Conservation (phyloP, 2,113 vertebrate genomes). For the Tamias sibiricus region DNA sequence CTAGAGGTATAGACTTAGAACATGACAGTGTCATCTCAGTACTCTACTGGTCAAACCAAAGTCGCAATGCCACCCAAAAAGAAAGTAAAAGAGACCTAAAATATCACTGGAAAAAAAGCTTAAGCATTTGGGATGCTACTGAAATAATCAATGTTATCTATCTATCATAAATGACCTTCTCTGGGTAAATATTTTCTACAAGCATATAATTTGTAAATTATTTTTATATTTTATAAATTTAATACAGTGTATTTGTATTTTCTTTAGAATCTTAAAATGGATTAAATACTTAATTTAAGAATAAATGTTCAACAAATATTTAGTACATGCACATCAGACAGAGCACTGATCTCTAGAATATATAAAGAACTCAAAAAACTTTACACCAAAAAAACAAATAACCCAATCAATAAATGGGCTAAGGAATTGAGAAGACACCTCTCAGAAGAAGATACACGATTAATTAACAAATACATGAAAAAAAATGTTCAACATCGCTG, state of each 20-base stretch:
- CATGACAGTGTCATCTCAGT: not conserved
- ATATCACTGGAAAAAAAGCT: not conserved
- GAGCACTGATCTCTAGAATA: no score
- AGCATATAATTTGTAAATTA: not conserved
- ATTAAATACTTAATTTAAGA: not conserved
- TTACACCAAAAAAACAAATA: no score
- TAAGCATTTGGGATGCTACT: not conserved
- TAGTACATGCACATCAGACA: no score
- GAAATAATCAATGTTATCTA: not conserved
- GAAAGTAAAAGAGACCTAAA: not conserved
- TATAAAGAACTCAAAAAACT: no score
- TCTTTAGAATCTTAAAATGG: constrained; percentile 6
- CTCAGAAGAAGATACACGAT: no score
- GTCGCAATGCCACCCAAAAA: not conserved
- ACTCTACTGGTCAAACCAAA: not conserved
- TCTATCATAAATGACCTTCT: not conserved
- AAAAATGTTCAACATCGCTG: no score
- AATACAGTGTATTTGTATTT: not conserved
- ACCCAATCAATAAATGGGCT: no score
- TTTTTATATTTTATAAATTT: not conserved
- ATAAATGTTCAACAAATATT: not conserved
- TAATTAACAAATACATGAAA: no score
- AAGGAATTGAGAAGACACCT: no score
- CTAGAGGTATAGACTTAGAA: not conserved
- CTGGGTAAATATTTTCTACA: not conserved